A percentile compares a stretch with the other conserved stretches of the same genome.
phyloP scores from a whole-genome alignment of 1,140 invertebrate genomes.

The Nasonia giraulti region DNA sequence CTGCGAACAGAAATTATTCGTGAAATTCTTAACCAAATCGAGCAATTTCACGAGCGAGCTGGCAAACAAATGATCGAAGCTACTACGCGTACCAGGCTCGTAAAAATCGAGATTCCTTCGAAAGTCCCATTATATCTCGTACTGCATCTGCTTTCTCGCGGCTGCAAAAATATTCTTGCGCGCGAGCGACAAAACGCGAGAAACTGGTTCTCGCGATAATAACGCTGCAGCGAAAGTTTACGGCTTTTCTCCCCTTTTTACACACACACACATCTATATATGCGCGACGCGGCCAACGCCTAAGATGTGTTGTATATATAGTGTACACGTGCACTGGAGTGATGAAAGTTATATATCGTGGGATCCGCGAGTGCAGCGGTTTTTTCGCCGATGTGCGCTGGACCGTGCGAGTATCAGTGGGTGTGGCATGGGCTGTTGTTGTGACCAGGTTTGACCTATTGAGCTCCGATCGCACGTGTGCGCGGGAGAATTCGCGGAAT shows the following conservation, averaged over 20 bases:
- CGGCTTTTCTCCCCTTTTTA: conserved; percentile 49
- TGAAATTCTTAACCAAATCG: neutral
- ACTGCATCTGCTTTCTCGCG: neutral
- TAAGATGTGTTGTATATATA: conserved; percentile 25
- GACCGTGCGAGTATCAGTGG: neutral
- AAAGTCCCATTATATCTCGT: neutral
- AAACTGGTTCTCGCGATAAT: neutral
- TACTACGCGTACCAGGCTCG: neutral
- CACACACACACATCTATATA: neutral
- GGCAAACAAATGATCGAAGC: no score
- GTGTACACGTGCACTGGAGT: neutral
- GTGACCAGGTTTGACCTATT: neutral
- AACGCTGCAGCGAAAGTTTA: conserved; percentile 43
- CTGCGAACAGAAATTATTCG: conserved; percentile 73
- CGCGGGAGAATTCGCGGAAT: neutral
- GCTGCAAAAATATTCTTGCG: neutral
- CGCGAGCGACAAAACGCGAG: neutral
- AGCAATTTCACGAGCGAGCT: neutral
- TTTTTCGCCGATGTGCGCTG: neutral
- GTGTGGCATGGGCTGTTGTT: neutral
- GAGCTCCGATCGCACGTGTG: no score
- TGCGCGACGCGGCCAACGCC: conserved; percentile 4
- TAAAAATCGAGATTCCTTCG: neutral
- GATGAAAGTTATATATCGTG: conserved; percentile 56
- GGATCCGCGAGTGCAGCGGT: neutral